Evolutionary conservation across 2,797 vertebrate genomes (phyloP), one percentile per base, ranked within the genome.

Genomic region (Anguilla pacifica): DNA sequence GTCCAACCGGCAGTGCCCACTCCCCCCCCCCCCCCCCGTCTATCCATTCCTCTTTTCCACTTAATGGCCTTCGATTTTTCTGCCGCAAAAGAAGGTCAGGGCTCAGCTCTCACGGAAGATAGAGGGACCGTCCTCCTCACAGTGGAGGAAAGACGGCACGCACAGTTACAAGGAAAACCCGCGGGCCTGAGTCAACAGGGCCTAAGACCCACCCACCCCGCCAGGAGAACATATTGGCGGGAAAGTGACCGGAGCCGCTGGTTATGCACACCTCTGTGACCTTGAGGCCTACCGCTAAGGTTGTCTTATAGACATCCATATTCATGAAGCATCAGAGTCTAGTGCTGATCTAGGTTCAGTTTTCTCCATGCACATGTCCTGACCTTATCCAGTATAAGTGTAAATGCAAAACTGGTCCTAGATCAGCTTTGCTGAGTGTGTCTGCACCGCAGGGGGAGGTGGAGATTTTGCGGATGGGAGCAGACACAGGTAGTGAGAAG

Each of bases 31-130:
- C 4, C 46, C 35, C 19, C 28, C 15, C 57, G 3, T 15, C 57
- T 3, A 15, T 59, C 15, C 57, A 4, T 43, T 46, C 31, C 35
- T 64, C 74, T 28, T n/a, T 74, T 17, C 67, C 28, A 31, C 39
- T 22, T 85, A 85, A 84, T 85, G 83, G 55, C 83, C 70, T 77
- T 85, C 72, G 87, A 88, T 88, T 79, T 70, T 84, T 25, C 72
- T 77, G 72, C 28, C 39, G 81, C 49, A 57, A 85, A 39, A 31
- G 83, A 31, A 51, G 67, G 51, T 88, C 83, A 85, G 35, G 11
- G 5, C 39, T 59, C 9, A 46, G 67, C 25, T 51, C 35, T 70
- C 72, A 35, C 15, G 15, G 2, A 79, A 19, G 39, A 79, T 25
- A 35, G 83, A 85, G 59, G 31, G 72, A 57, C n/a, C 25, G 31